Evolutionary conservation across 2,113 vertebrate species (phyloP).

Genomic region (Cryptoleucopteryx plumbea): DNA sequence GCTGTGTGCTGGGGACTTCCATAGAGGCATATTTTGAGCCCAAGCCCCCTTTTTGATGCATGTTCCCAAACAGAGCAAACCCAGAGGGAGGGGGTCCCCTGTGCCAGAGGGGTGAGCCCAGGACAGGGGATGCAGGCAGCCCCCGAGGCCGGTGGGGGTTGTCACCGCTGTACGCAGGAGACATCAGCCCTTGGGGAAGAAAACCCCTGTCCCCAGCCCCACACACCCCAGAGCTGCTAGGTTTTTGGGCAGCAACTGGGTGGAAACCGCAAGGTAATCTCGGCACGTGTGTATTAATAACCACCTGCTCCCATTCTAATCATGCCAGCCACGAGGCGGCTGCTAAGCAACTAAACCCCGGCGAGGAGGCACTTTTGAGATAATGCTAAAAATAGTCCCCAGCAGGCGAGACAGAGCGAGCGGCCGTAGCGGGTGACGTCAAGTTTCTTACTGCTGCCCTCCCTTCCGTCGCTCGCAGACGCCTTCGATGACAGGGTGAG

Average conservation of each 20-base stretch:
- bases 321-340: neutral
- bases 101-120: fast-evolving
- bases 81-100: neutral
- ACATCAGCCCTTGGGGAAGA: neutral
- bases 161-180: fast-evolving
- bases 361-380: conserved; percentile 16
- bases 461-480: fast-evolving
- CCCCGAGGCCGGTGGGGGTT: fast-evolving
- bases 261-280: neutral
- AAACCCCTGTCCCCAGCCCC: neutral
- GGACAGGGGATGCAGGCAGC: neutral
- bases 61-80: neutral
- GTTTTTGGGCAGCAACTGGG: fast-evolving
- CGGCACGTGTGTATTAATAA: neutral
- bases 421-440: neutral
- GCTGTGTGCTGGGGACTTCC: neutral
- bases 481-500: fast-evolving
- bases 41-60: neutral
- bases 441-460: neutral
- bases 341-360: conserved; percentile 58
- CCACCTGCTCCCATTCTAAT: neutral
- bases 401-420: neutral
- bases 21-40: neutral
- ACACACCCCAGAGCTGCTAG: fast-evolving
- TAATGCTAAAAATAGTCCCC: conserved; percentile 58